A percentile compares a stretch with the other conserved stretches of the same genome.
These are phyloP conservation scores for Myathropa florea DNA, from an alignment of 2,888 invertebrate species.

Conservation along the genomic window DNA sequence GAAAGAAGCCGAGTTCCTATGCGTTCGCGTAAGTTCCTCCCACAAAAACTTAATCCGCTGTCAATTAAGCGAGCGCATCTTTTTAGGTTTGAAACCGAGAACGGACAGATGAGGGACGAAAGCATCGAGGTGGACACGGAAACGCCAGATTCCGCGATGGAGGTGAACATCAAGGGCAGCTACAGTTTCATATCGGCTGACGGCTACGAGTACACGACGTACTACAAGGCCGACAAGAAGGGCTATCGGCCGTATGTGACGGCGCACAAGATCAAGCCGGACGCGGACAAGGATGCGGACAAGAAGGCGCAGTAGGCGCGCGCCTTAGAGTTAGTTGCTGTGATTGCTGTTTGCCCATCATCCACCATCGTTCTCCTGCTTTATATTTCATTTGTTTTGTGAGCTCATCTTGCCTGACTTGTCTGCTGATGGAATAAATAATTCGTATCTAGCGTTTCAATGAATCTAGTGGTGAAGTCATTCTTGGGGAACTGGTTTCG, in stretches of 20 bases:
- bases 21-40: slow-evolving; percentile 74
- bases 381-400: slow-evolving; percentile 3
- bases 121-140: slow-evolving; percentile 72
- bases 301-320: not conserved
- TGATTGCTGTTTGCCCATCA: slow-evolving; percentile 6
- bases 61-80: not conserved
- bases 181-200: slow-evolving; percentile 82
- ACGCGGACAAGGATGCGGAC: not conserved
- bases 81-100: slow-evolving; percentile 77
- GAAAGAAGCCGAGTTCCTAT: slow-evolving; percentile 55
- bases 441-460: slow-evolving; percentile 16
- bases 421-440: slow-evolving; percentile 49
- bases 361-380: slow-evolving; percentile 2
- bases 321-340: not conserved
- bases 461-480: slow-evolving; percentile 40
- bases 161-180: slow-evolving; percentile 74
- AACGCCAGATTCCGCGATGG: slow-evolving; percentile 56
- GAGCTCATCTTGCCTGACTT: slow-evolving; percentile 35
- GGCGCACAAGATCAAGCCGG: slow-evolving; percentile 75
- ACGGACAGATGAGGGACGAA: slow-evolving; percentile 77
- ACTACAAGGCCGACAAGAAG: slow-evolving; percentile 83
- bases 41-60: not conserved
- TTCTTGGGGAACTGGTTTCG: slow-evolving; percentile 46
- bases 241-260: slow-evolving; percentile 82
- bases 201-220: slow-evolving; percentile 82